Conservation (phyloP, 2,113 vertebrate species). For the Carlito syrichta region DNA sequence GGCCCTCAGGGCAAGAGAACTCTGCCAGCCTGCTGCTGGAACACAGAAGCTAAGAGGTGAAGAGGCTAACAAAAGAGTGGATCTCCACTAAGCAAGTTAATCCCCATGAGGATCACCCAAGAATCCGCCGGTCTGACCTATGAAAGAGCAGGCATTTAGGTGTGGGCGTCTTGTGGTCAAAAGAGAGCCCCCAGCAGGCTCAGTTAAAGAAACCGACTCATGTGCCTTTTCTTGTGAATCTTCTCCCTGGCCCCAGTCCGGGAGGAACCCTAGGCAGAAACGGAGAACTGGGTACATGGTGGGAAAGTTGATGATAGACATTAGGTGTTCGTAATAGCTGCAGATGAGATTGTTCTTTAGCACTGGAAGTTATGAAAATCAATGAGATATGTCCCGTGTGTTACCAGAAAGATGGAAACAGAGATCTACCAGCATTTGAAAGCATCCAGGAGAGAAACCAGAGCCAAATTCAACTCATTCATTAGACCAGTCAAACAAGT, state of each 20-base stretch:
- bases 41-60: neutral
- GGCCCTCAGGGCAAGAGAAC: neutral
- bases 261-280: neutral
- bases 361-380: neutral
- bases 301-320: neutral
- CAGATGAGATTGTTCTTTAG: neutral
- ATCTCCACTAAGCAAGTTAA: neutral
- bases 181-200: neutral
- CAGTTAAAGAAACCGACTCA: neutral
- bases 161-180: neutral
- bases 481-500: too few species aligned
- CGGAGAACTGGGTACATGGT: neutral
- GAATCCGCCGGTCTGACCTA: neutral
- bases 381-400: neutral
- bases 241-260: neutral
- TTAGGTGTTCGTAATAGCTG: slow-evolving; percentile 1
- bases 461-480: neutral
- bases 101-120: neutral
- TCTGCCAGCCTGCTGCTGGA: neutral
- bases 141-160: neutral
- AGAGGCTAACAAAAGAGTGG: neutral
- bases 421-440: neutral
- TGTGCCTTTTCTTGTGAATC: neutral
- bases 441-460: neutral
- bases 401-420: neutral